These are phyloP conservation scores for Aspidiotus destructor DNA, from an alignment of 2,888 invertebrate species.

Conservation along the genomic window DNA sequence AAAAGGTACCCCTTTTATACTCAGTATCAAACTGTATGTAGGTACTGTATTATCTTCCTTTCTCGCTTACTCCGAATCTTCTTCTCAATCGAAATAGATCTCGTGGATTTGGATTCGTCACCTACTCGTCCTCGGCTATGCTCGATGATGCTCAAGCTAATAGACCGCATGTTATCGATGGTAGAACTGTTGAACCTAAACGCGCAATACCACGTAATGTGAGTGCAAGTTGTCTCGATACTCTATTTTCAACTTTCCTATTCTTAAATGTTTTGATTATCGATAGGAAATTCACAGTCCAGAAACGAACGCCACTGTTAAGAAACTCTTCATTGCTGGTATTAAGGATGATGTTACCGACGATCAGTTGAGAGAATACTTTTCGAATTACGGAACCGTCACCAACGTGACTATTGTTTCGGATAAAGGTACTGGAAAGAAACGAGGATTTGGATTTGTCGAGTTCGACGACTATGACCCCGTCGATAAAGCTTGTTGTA, in stretches of 20 bases:
- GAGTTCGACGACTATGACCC: slow-evolving; percentile 51
- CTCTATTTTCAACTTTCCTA: neutral
- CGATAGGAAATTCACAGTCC: slow-evolving; percentile 43
- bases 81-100: slow-evolving; percentile 39
- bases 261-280: slow-evolving; percentile 1
- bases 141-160: slow-evolving; percentile 51
- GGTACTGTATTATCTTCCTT: too few species aligned
- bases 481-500: slow-evolving; percentile 48
- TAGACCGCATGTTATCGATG: slow-evolving; percentile 52
- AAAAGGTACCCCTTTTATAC: slow-evolving; percentile 39
- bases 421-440: slow-evolving; percentile 48
- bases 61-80: neutral
- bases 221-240: neutral
- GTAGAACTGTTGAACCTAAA: slow-evolving; percentile 52
- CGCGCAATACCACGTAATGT: slow-evolving; percentile 43
- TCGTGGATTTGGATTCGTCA: slow-evolving; percentile 55
- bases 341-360: slow-evolving; percentile 49
- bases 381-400: slow-evolving; percentile 43
- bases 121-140: slow-evolving; percentile 47
- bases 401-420: slow-evolving; percentile 45
- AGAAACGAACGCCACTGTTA: slow-evolving; percentile 47
- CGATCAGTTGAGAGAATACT: slow-evolving; percentile 44
- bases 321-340: slow-evolving; percentile 50
- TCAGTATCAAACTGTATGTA: too few species aligned
- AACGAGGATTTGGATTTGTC: slow-evolving; percentile 50